Base-by-base conservation (phyloP, 1,140 invertebrate genomes). In the Drosophila sp. region DNA sequence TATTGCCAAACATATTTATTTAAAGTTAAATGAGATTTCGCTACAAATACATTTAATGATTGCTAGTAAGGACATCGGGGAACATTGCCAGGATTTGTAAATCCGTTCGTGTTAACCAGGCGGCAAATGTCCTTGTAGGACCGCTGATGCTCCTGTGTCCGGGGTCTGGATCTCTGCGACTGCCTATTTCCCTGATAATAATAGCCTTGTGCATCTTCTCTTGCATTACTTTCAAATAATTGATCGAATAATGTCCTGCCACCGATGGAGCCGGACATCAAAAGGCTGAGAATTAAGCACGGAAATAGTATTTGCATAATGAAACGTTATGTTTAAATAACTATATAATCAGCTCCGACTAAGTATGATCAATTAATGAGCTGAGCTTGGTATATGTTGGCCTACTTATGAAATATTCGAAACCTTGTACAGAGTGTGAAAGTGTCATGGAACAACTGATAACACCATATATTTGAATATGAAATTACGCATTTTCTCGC, bases 61-160 rank as follows among this genome's bases (percentile, higher is more conserved):
- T 21, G 32, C 16, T 36, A 89, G 45, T 79, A 89, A 11, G 80
- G 80, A 75, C 89, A 90, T 29, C 56, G 64, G 0, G 89, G 89
- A 2, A 90, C 72, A 36, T 53, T 63, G 5, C 72, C 73, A 0
- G 89, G 89, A 72, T 90, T 90, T 4, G 73, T 66, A 7, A 90
- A 90, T 5, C 80, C 89, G 61, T 90, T 89, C n/a, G 64, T 66
- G 36, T 90, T 77, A 7, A 90, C 83, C 41, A 90, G 5, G 9
- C 71, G 73, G 11, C 89, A 90, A 14, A 90, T 90, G n/a, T 89
- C 80, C 45, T 90, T 89, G 40, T 90, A 90, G 2, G 80, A 79
- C 0, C 80, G 77, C 8, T 76, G 54, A 2, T 62, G 64, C 7
- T 72, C 25, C 18, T 41, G 2, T 18, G 21, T 6, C 25, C 18